These are phyloP conservation scores for Pissodes strobi DNA, from an alignment of 1,140 invertebrate species.

Conservation along the genomic window DNA sequence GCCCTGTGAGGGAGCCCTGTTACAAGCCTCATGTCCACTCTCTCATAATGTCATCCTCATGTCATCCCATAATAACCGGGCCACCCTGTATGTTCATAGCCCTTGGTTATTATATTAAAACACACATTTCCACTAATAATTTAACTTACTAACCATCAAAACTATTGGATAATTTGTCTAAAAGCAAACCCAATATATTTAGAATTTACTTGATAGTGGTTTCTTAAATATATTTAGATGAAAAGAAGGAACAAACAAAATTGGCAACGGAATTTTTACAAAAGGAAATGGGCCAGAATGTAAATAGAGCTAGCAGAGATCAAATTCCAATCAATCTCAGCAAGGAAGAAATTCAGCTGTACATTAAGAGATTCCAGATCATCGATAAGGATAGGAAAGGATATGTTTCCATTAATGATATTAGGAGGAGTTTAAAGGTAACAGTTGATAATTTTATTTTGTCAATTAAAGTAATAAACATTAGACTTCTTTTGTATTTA, in stretches of 20 bases:
- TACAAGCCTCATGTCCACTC: too few species aligned
- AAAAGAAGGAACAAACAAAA: conserved; percentile 73
- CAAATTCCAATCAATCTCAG: conserved; percentile 92
- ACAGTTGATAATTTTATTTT: conserved; percentile 13
- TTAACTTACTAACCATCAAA: too few species aligned
- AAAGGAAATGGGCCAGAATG: conserved; percentile 95
- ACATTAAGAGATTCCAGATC: conserved; percentile 93
- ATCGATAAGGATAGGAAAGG: conserved; percentile 96
- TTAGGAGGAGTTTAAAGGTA: conserved; percentile 92
- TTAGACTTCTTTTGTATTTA: too few species aligned
- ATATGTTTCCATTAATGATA: conserved; percentile 97
- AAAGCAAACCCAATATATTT: conserved; percentile 47
- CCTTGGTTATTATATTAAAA: too few species aligned
- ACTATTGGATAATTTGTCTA: too few species aligned
- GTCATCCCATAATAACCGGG: too few species aligned
- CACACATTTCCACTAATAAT: too few species aligned
- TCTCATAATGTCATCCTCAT: too few species aligned
- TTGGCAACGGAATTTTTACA: conserved; percentile 82
- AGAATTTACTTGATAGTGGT: not conserved
- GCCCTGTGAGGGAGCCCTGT: too few species aligned
- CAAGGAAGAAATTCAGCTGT: conserved; percentile 91
- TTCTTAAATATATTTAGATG: conserved; percentile 40
- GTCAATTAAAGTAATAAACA: too few species aligned
- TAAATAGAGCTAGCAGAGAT: conserved; percentile 85
- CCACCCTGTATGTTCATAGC: too few species aligned